A percentile compares a stretch with the other conserved stretches of the same genome.
Conservation (phyloP, 2,888 invertebrate genomes). For the Chrysodeixis includens region DNA sequence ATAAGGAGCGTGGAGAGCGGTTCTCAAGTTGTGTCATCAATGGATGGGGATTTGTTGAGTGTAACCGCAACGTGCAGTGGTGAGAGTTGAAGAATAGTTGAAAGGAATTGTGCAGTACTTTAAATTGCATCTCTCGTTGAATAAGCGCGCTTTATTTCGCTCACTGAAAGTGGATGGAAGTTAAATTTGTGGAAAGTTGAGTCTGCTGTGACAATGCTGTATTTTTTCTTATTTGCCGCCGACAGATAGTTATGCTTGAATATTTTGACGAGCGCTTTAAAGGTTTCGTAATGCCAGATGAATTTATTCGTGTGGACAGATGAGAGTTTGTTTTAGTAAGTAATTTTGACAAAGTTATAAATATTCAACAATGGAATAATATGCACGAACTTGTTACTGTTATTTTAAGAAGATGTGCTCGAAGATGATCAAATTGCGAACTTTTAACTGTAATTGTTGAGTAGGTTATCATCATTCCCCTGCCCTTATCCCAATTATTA, state of each 20-base stretch:
- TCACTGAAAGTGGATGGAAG: constrained; percentile 45
- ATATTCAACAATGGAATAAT: neutral
- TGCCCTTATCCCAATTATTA: too few species aligned
- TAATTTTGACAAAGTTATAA: neutral
- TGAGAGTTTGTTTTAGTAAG: neutral
- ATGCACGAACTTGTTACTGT: too few species aligned
- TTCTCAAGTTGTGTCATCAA: constrained; percentile 25
- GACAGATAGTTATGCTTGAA: constrained; percentile 13
- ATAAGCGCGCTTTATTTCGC: constrained; percentile 53
- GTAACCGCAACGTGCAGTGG: constrained; percentile 21
- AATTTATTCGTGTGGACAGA: constrained; percentile 3
- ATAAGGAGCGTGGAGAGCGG: constrained; percentile 1
- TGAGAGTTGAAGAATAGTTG: constrained; percentile 33
- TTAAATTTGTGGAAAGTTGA: constrained; percentile 56
- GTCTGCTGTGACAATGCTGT: constrained; percentile 29
- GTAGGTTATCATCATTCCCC: too few species aligned
- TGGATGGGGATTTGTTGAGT: constrained; percentile 28
- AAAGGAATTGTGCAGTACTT: constrained; percentile 58
- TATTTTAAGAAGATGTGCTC: too few species aligned
- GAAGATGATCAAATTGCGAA: too few species aligned
- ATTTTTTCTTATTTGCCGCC: constrained; percentile 12
- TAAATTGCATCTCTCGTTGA: constrained; percentile 59
- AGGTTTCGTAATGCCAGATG: constrained; percentile 8
- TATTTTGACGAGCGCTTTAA: constrained; percentile 15
- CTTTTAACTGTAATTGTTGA: too few species aligned